Conservation (phyloP, 2,113 vertebrate genomes). For the Abramis brama region DNA sequence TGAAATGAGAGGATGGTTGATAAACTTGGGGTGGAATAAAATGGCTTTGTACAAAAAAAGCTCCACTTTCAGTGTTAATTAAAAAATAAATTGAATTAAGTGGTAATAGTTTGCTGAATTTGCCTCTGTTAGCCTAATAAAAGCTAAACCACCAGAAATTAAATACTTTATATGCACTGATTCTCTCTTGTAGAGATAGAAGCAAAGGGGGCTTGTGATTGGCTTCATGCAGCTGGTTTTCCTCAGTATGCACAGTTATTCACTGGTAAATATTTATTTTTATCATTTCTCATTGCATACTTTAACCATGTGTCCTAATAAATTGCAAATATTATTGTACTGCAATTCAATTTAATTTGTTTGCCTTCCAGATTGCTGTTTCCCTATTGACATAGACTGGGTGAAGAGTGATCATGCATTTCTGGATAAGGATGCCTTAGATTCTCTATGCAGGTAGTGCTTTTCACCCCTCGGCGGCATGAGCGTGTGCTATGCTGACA, state of each 20-base stretch:
- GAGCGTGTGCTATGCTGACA: not conserved
- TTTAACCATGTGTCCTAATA: slow-evolving; percentile 14
- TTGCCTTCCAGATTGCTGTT: slow-evolving; percentile 73
- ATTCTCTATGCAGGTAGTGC: slow-evolving; percentile 79
- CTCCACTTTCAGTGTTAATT: slow-evolving; percentile 31
- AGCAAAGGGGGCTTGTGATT: slow-evolving; percentile 89
- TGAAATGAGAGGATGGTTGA: slow-evolving; percentile 38
- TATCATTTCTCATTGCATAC: not conserved
- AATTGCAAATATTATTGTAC: slow-evolving; percentile 30
- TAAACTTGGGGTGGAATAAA: slow-evolving; percentile 4
- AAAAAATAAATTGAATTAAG: slow-evolving; percentile 46
- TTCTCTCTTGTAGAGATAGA: slow-evolving; percentile 83
- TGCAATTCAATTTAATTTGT: slow-evolving; percentile 31
- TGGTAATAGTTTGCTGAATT: slow-evolving; percentile 39
- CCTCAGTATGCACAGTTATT: slow-evolving; percentile 90
- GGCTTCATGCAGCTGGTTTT: slow-evolving; percentile 89
- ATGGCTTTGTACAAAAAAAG: not conserved
- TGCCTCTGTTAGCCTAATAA: slow-evolving; percentile 46
- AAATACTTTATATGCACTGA: slow-evolving; percentile 53
- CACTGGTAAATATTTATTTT: slow-evolving; percentile 80
- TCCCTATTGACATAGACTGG: slow-evolving; percentile 77
- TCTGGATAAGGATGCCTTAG: slow-evolving; percentile 78
- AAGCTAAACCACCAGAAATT: slow-evolving; percentile 55
- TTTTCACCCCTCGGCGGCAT: not conserved
- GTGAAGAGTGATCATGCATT: slow-evolving; percentile 81